These are phyloP conservation scores for Nixonia krombeini DNA, from an alignment of 1,140 invertebrate species.

Conservation along the genomic window DNA sequence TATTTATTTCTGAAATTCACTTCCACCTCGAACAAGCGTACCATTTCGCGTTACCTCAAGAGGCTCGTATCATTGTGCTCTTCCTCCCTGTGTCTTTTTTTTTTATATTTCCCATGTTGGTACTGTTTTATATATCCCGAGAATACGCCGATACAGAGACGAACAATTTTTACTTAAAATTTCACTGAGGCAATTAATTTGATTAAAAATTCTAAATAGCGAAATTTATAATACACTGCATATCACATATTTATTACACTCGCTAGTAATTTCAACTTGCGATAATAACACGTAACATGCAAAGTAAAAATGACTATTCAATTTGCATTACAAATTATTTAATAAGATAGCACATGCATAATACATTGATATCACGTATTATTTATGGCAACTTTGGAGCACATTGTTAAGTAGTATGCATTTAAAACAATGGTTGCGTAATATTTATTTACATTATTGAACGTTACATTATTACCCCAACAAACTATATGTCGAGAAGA, in stretches of 20 bases:
- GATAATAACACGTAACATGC: background rate
- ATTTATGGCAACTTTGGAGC: too few species aligned
- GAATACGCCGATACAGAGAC: slow-evolving; percentile 37
- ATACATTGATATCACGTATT: too few species aligned
- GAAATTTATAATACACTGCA: background rate
- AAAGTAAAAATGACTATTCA: background rate
- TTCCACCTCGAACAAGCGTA: slow-evolving; percentile 19
- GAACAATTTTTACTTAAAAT: background rate
- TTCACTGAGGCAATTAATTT: background rate
- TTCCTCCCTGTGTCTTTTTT: slow-evolving; percentile 35
- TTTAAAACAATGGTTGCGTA: too few species aligned
- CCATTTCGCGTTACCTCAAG: slow-evolving; percentile 31
- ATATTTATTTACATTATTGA: too few species aligned
- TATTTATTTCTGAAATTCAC: slow-evolving; percentile 18
- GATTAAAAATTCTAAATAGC: background rate
- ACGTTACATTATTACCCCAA: too few species aligned
- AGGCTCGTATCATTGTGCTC: slow-evolving; percentile 41
- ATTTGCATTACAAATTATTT: background rate
- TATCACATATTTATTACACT: background rate
- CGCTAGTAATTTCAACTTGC: background rate
- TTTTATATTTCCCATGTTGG: slow-evolving; percentile 33
- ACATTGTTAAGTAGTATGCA: too few species aligned
- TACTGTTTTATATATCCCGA: slow-evolving; percentile 32
- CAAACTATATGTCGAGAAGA: too few species aligned
- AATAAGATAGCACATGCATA: too few species aligned